Conservation (phyloP, 1,140 invertebrate species). For the Lepidurus apus region DNA sequence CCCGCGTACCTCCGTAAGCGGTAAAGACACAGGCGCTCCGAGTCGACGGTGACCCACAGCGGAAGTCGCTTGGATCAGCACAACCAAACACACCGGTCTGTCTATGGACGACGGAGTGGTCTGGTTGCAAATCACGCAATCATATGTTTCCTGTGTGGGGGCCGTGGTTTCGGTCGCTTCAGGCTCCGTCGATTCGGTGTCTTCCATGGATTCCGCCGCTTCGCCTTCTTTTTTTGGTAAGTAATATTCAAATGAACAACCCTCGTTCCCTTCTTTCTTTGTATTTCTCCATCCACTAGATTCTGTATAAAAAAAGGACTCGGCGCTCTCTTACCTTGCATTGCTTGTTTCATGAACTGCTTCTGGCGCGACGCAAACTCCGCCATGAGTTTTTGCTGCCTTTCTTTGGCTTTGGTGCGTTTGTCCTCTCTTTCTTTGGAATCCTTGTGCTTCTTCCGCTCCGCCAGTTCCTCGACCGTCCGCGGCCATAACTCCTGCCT, state of each 20-base stretch:
- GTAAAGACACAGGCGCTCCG: conserved; percentile 44
- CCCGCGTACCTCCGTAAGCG: neutral
- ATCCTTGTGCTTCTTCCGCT: conserved; percentile 57
- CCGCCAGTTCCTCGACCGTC: conserved; percentile 68
- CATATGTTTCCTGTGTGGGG: conserved; percentile 58
- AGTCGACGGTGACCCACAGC: conserved; percentile 66
- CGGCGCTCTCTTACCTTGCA: conserved; percentile 49
- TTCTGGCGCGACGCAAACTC: conserved; percentile 87
- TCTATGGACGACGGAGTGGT: conserved; percentile 74
- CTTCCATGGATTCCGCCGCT: conserved; percentile 8
- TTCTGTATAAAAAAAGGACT: neutral
- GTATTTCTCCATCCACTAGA: neutral
- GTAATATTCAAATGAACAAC: neutral
- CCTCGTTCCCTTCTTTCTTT: neutral
- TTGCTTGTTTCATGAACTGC: conserved; percentile 81
- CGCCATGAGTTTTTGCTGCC: conserved; percentile 85
- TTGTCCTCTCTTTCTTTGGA: conserved; percentile 66
- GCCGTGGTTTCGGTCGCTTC: conserved; percentile 26
- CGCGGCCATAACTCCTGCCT: conserved; percentile 69
- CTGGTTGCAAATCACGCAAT: conserved; percentile 94
- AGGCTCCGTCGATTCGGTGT: neutral
- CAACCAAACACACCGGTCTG: conserved; percentile 84
- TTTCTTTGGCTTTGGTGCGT: conserved; percentile 72
- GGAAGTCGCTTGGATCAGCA: conserved; percentile 72
- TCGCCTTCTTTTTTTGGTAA: neutral